A percentile compares a stretch with the other conserved stretches of the same genome.
Evolutionary conservation across 2,113 vertebrate species (phyloP).

Genomic region (Paradoxurus hermaphroditus): DNA sequence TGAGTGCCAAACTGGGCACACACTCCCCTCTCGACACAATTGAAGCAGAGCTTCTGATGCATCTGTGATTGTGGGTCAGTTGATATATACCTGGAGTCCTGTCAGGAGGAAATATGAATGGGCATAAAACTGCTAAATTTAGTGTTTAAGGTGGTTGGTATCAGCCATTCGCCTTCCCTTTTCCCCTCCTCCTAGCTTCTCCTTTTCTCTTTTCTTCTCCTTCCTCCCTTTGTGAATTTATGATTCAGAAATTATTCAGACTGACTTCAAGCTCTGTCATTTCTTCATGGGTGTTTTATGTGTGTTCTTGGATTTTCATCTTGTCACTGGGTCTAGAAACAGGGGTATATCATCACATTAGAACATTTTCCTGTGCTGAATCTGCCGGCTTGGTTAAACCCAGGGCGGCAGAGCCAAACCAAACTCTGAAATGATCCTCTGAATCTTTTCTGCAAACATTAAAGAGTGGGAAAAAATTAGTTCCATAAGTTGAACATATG

Average conservation of each 20-base stretch:
- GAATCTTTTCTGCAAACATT: not conserved
- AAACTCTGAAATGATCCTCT: not conserved
- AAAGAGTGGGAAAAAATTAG: not conserved
- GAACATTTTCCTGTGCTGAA: not conserved
- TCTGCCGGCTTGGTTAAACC: not conserved
- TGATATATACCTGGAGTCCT: not conserved
- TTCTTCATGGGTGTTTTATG: constrained; percentile 50
- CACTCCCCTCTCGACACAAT: not conserved
- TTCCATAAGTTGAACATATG: not conserved
- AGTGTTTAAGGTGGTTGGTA: not conserved
- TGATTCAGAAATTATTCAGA: constrained; percentile 58
- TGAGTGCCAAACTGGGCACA: not conserved
- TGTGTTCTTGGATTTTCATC: constrained; percentile 21
- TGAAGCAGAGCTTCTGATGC: not conserved
- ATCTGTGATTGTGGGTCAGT: not conserved
- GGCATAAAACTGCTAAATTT: not conserved
- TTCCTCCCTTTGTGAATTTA: not conserved
- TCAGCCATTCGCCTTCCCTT: not conserved
- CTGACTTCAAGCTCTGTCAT: constrained; percentile 52
- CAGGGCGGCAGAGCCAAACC: not conserved
- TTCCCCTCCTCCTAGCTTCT: not conserved
- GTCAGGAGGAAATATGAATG: constrained; percentile 2
- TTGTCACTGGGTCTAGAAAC: not conserved
- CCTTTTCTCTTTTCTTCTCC: not conserved
- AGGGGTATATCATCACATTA: not conserved